Evolutionary conservation across 2,888 invertebrate species (phyloP), one percentile per base, ranked within the genome.

Genomic region (Erebia palarica): DNA sequence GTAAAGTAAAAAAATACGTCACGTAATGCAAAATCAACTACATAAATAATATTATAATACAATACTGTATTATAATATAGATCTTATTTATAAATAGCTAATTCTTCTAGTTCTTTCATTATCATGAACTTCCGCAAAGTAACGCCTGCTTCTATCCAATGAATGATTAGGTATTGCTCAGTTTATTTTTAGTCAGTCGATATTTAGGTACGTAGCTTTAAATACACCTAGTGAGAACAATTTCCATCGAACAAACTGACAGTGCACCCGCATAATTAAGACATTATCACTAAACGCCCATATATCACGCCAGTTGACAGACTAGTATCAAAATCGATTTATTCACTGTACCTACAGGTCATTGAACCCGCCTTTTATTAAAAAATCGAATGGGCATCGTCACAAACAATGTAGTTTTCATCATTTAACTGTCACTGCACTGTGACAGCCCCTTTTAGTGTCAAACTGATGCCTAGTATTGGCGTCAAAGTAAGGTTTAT

Each of bases 361-460:
- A 65, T 65, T 69, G 60, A 13, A 11, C 53, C 49, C 27, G n/a
- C 16, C 53, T 59, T 61, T 68, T 71, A 71, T 69, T 65, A 68
- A 49, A 60, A 36, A 71, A 66, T 68, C 69, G 59, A 71, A 71
- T 68, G 68, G 47, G 59, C 74, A 73, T 70, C 70, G 74, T 75
- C 72, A 75, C 69, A 75, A 76, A 74, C 75, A 75, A 76, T 76
- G 73, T 70, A 61, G 67, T 70, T 70, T 71, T 72, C 71, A 72
- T 75, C 76, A 77, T 80, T 79, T 77, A 77, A 69, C 75, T 79
- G 76, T 78, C 76, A 74, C 57, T 53, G 67, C 68, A 77, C 74
- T 73, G 71, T 73, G 77, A 75, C 73, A 76, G 75, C 74, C 68
- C 70, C 73, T 76, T 77, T 73, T 68, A 69, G 72, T 71, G 71